Percentiles rank a stretch among this genome's conserved stretches.
Conservation (phyloP, 2,113 vertebrate genomes). For the Otus sunia region DNA sequence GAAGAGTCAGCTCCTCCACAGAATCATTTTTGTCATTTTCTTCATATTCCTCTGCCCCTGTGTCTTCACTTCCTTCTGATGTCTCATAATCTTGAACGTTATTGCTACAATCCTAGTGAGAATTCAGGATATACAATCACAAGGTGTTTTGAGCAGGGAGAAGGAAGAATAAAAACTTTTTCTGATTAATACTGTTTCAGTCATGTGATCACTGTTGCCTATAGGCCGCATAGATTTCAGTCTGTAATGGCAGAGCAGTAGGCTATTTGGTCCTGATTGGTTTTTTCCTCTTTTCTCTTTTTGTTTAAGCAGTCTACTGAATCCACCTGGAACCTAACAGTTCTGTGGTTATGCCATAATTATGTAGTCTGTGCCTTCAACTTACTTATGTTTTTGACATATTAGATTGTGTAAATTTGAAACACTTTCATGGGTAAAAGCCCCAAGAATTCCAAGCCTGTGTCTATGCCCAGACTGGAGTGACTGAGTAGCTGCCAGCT, state of each 20-base stretch:
- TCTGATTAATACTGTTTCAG: not conserved
- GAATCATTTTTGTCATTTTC: not conserved
- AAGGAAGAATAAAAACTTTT: not conserved
- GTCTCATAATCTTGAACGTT: not conserved
- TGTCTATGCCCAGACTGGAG: not conserved
- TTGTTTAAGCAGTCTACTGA: not conserved
- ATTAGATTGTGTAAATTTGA: not conserved
- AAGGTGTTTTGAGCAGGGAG: not conserved
- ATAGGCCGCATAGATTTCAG: not conserved
- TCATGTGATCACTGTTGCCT: not conserved
- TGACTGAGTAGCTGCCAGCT: not conserved
- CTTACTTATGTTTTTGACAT: not conserved
- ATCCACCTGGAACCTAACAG: not conserved
- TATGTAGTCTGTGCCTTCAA: not conserved
- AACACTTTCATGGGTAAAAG: not conserved
- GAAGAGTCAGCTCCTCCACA: not conserved
- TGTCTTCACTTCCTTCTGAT: constrained; percentile 35
- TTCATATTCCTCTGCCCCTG: not conserved
- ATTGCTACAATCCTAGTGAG: not conserved
- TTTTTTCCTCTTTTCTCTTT: not conserved
- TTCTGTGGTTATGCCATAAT: not conserved
- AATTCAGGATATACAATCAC: not conserved
- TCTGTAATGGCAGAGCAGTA: not conserved
- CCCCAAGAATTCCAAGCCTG: not conserved
- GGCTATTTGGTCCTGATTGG: not conserved